Percentiles rank a stretch among this genome's conserved stretches.
These are phyloP conservation scores for Neosilurus hyrtlii DNA, from an alignment of 2,797 vertebrate genomes.

Conservation along the genomic window DNA sequence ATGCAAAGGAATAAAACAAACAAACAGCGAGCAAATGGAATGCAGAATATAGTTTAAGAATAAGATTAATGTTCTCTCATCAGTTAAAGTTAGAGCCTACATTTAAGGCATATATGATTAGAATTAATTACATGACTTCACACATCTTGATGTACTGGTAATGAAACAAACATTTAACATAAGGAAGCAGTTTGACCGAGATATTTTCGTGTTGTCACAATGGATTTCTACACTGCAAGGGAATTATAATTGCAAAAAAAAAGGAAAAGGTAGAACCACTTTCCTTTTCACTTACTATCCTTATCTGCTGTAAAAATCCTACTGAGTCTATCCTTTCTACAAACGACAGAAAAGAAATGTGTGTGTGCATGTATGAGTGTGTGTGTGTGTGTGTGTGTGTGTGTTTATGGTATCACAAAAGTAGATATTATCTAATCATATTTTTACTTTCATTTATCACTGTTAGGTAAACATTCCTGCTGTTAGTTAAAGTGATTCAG, in stretches of 20 bases:
- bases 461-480: constrained; percentile 23
- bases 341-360: not conserved
- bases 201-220: constrained; percentile 10
- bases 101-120: not conserved
- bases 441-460: constrained; percentile 35
- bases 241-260: not conserved
- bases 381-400: constrained; percentile 10
- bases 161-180: constrained; percentile 20
- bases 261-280: not conserved
- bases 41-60: not conserved
- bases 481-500: constrained; percentile 40
- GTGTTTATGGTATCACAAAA: constrained; percentile 23
- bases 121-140: not conserved
- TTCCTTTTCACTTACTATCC: too few species aligned
- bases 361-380: constrained; percentile 15
- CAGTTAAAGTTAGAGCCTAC: not conserved
- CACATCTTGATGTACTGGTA: constrained; percentile 1
- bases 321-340: constrained; percentile 22
- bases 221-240: constrained; percentile 4
- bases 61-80: not conserved
- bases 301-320: constrained; percentile 25
- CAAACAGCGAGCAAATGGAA: constrained; percentile 12
- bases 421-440: constrained; percentile 31
- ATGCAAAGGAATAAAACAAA: not conserved
- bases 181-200: not conserved